Conservation (phyloP, 2,113 vertebrate genomes). For the Oreochromis niloticus region DNA sequence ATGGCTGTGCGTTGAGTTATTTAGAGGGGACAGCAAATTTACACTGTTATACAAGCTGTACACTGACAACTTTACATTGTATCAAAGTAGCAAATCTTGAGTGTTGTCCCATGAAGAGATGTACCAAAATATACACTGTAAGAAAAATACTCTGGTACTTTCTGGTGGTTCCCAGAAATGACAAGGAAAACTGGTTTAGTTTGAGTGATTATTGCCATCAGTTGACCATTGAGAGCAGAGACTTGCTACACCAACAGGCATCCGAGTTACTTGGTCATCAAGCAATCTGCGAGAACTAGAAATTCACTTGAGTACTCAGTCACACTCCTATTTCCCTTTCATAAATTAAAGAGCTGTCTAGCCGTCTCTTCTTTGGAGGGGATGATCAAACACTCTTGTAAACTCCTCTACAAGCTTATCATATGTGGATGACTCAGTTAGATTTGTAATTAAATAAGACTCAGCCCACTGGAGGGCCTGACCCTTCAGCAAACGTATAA, state of each 20-base stretch:
- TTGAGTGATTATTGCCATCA: background rate
- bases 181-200: background rate
- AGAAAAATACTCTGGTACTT: background rate
- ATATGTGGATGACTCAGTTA: background rate
- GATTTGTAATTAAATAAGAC: background rate
- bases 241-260: background rate
- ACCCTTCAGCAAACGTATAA: background rate
- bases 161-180: background rate
- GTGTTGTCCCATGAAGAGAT: background rate
- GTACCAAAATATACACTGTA: background rate
- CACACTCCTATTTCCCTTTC: background rate
- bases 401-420: background rate
- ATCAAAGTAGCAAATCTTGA: background rate
- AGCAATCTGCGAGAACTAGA: background rate
- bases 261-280: background rate
- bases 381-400: background rate
- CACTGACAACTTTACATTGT: background rate
- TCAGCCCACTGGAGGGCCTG: background rate
- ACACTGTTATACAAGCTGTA: background rate
- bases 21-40: background rate
- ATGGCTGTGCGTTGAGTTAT: background rate
- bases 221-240: fast-evolving
- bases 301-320: background rate
- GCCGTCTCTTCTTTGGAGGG: background rate
- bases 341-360: background rate